phyloP scores from a whole-genome alignment of 2,113 vertebrate genomes.

The Notarius lentiginosus region DNA sequence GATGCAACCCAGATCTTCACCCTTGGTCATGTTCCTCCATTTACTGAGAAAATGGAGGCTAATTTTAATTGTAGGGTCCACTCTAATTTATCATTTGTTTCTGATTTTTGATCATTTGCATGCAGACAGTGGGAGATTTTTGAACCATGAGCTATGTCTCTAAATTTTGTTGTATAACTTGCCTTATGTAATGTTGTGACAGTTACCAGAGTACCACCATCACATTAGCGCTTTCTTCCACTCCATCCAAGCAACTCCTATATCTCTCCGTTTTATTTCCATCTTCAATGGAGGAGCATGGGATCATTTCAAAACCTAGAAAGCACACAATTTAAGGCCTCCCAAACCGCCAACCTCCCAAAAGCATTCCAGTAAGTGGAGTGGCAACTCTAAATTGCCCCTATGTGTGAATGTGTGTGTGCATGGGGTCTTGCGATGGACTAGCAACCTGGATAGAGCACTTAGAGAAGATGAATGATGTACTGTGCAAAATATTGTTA shows the following conservation, averaged over 20 bases:
- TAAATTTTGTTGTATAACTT: constrained; percentile 57
- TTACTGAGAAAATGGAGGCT: constrained; percentile 53
- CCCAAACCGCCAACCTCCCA: not conserved
- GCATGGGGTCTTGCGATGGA: not conserved
- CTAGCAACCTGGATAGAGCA: not conserved
- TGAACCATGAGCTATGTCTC: constrained; percentile 58
- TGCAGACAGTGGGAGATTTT: constrained; percentile 63
- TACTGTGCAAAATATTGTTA: not conserved
- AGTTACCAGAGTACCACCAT: constrained; percentile 53
- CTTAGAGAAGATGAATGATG: constrained; percentile 5
- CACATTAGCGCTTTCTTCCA: constrained; percentile 8
- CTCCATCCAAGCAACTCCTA: constrained; percentile 10
- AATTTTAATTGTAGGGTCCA: constrained; percentile 68
- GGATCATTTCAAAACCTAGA: constrained; percentile 42
- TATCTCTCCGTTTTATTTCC: not conserved
- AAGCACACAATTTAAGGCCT: constrained; percentile 20
- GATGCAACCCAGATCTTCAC: constrained; percentile 49
- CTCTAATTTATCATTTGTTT: constrained; percentile 64
- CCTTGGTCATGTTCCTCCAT: constrained; percentile 61
- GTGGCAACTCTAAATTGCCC: not conserved
- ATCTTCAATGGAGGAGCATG: constrained; percentile 41
- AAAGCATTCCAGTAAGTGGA: not conserved
- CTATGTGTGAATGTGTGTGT: not conserved
- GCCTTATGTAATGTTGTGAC: constrained; percentile 54
- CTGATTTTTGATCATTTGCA: constrained; percentile 47